Conservation (phyloP, 1,140 invertebrate species). For the Drosophila arawakana region DNA sequence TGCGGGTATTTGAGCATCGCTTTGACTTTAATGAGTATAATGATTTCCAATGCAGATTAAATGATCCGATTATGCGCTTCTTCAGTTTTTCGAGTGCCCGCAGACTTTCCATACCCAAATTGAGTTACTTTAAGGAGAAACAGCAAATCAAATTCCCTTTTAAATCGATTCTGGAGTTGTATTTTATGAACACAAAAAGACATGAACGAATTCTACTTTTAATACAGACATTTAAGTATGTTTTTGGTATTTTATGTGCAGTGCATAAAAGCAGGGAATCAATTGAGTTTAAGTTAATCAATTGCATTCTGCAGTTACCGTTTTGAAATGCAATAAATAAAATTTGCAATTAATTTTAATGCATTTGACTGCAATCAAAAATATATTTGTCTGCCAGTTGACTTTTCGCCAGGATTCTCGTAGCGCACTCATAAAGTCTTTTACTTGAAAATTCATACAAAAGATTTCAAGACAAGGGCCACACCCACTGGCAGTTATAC, state of each 20-base stretch:
- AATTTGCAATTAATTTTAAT: slow-evolving; percentile 70
- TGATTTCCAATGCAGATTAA: slow-evolving; percentile 81
- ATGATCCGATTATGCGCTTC: slow-evolving; percentile 73
- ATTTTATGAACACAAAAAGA: background rate
- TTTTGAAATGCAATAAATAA: slow-evolving; percentile 26
- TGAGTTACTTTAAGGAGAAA: slow-evolving; percentile 1
- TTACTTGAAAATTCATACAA: slow-evolving; percentile 56
- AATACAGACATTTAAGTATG: background rate
- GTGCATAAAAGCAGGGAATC: slow-evolving; percentile 19
- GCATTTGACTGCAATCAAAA: slow-evolving; percentile 76
- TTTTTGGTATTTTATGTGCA: background rate
- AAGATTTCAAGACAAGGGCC: slow-evolving; percentile 45
- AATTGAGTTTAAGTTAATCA: slow-evolving; percentile 52
- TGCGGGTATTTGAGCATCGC: slow-evolving; percentile 45
- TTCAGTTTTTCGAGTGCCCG: slow-evolving; percentile 53
- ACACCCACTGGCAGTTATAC: slow-evolving; percentile 47
- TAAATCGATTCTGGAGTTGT: background rate
- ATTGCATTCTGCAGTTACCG: slow-evolving; percentile 5
- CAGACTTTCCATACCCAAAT: slow-evolving; percentile 17
- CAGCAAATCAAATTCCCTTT: background rate
- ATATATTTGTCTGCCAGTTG: slow-evolving; percentile 50
- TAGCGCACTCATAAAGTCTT: slow-evolving; percentile 33
- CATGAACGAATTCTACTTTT: background rate
- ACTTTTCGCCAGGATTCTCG: slow-evolving; percentile 35
- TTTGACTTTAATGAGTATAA: slow-evolving; percentile 78